Conservation (phyloP, 2,113 vertebrate species). For the Zapus hudsonius region DNA sequence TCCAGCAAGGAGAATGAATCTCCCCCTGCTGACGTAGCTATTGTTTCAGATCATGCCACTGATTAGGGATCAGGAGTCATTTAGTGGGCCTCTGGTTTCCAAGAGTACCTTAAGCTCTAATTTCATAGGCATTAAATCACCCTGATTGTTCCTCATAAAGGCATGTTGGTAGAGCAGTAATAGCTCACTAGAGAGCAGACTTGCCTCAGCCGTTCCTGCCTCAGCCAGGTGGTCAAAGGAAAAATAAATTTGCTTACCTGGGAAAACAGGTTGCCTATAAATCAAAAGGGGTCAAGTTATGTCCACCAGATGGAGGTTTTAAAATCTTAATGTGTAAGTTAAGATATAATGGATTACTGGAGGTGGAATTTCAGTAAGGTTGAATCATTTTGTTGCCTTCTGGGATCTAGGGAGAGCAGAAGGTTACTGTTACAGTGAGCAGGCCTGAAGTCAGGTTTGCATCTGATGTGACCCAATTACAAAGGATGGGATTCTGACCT, state of each 20-base stretch:
- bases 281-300: conserved; percentile 80
- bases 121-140: conserved; percentile 10
- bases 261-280: conserved; percentile 81
- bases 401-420: conserved; percentile 53
- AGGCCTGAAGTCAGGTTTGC: conserved; percentile 63
- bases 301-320: conserved; percentile 82
- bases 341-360: conserved; percentile 78
- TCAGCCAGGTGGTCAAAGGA: conserved; percentile 76
- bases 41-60: not conserved
- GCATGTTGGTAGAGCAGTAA: not conserved
- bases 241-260: conserved; percentile 79
- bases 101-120: not conserved
- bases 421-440: conserved; percentile 68
- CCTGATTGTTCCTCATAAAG: not conserved
- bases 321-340: conserved; percentile 81
- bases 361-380: conserved; percentile 73
- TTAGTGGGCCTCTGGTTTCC: not conserved
- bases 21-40: not conserved
- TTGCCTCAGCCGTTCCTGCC: conserved; percentile 70
- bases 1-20: not conserved
- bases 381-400: conserved; percentile 74
- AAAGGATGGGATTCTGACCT: conserved; percentile 68
- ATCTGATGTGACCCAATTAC: conserved; percentile 73
- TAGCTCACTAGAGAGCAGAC: conserved; percentile 70
- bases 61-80: not conserved